Percentiles rank a stretch among this genome's conserved stretches.
These are phyloP conservation scores for Ceratina australensis DNA, from an alignment of 1,140 invertebrate species.

Conservation along the genomic window DNA sequence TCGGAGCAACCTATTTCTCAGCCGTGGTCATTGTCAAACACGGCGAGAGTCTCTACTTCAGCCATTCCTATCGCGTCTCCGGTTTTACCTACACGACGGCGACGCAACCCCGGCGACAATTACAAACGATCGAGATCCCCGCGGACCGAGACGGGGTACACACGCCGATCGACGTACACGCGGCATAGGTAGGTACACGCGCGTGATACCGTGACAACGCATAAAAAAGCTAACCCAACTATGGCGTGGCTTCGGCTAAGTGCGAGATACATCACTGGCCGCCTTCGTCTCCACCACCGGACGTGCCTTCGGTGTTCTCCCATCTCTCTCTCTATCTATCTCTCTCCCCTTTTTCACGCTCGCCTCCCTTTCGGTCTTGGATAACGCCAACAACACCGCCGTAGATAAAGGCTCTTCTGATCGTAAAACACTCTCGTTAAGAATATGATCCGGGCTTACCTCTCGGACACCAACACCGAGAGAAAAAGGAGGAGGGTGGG, in stretches of 20 bases:
- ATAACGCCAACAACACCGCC: slow-evolving; percentile 76
- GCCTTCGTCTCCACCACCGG: slow-evolving; percentile 65
- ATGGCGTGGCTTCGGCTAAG: slow-evolving; percentile 64
- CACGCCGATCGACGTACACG: slow-evolving; percentile 55
- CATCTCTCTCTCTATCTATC: background rate
- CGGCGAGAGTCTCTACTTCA: slow-evolving; percentile 6
- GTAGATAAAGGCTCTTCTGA: slow-evolving; percentile 75
- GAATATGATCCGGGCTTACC: slow-evolving; percentile 78
- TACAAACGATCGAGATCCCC: slow-evolving; percentile 64
- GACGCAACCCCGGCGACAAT: slow-evolving; percentile 58
- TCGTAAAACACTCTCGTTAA: slow-evolving; percentile 79
- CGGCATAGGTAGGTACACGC: slow-evolving; percentile 45
- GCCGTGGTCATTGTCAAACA: slow-evolving; percentile 13
- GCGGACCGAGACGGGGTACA: slow-evolving; percentile 53
- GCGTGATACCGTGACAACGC: slow-evolving; percentile 61
- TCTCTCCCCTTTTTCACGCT: slow-evolving; percentile 30
- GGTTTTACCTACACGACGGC: background rate
- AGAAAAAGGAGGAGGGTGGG: slow-evolving; percentile 27
- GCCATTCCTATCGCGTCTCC: slow-evolving; percentile 31
- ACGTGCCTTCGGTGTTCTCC: slow-evolving; percentile 44
- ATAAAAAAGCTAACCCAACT: slow-evolving; percentile 52
- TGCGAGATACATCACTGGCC: slow-evolving; percentile 77
- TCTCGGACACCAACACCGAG: slow-evolving; percentile 62
- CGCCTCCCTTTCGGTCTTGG: slow-evolving; percentile 64
- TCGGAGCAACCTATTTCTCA: slow-evolving; percentile 46